Base-by-base conservation (phyloP, 2,888 invertebrate genomes). In the Hylaea fasciaria region DNA sequence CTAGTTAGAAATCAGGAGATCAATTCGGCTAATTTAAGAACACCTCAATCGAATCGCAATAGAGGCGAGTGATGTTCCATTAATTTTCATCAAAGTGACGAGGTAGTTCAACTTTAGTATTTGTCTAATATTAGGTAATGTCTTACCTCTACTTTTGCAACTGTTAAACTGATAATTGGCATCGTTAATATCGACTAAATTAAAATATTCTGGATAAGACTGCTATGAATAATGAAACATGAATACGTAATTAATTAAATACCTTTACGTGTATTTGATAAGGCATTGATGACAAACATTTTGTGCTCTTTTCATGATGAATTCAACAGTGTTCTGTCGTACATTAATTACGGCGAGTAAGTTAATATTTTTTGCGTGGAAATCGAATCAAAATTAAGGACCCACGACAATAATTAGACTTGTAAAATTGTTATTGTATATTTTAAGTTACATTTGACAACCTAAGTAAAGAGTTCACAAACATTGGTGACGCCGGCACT, bases 361-460 rank as follows among this genome's bases (percentile, higher is more conserved):
- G 12, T 39, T 35, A 35, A 43, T 46, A 48, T 49, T 17, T 50
- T 60, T 60, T 56, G 50, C 62, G 56, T 60, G 56, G 50, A 51
- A 47, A 57, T 57, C 32, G 53, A 73, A 71, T 70, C 73, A 72
- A 81, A 82, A 79, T 76, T 72, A 74, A 77, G 74, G 69, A 78
- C 77, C 78, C 83, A 80, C 82, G 91, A 91, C 91, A 91, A 91
- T 91, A 91, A 91, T 87, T 89, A 89, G 87, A 81, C 58, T 78
- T 80, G 70, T 81, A 80, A 77, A 65, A 22, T 73, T 77, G 72
- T 74, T 78, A 66, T 43, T 51, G n/a, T 32, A n/a, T 11, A 54
- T 55, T 74, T 65, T 65, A 70, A 65, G 63, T 71, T 69, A 63
- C 46, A 54, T 73, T 71, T 57, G 43, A 53, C 59, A 56, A 62